phyloP scores from a whole-genome alignment of 2,797 vertebrate species.

The Myotis daubentonii region DNA sequence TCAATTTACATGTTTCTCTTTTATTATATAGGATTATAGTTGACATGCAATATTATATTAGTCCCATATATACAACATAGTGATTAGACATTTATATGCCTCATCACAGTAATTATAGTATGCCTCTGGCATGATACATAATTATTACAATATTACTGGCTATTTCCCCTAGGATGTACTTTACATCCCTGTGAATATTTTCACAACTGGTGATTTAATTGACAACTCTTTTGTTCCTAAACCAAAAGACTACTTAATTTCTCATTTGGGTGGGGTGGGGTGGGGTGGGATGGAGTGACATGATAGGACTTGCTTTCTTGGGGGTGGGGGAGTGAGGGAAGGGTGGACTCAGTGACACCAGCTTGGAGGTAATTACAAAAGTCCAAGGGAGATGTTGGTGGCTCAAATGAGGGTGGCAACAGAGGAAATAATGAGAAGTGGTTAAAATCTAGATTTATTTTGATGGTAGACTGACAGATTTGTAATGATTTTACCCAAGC shows the following conservation, averaged over 20 bases:
- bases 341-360: neutral
- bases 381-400: neutral
- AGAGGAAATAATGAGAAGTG: neutral
- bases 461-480: neutral
- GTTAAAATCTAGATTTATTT: slow-evolving; percentile 30
- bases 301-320: neutral
- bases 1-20: too few species aligned
- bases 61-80: neutral
- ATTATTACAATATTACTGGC: neutral
- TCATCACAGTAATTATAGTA: too few species aligned
- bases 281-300: neutral
- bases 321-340: neutral
- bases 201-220: neutral
- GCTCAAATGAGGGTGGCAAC: neutral
- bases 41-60: neutral
- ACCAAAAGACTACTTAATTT: neutral
- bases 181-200: neutral
- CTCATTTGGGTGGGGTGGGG: neutral
- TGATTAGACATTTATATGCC: neutral
- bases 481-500: neutral
- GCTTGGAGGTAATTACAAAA: neutral
- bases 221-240: neutral
- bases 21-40: neutral
- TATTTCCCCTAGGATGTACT: neutral
- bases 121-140: neutral